Evolutionary conservation across 2,888 invertebrate species (phyloP), one percentile per base, ranked within the genome.

Genomic region (Teleiodes luculella): DNA sequence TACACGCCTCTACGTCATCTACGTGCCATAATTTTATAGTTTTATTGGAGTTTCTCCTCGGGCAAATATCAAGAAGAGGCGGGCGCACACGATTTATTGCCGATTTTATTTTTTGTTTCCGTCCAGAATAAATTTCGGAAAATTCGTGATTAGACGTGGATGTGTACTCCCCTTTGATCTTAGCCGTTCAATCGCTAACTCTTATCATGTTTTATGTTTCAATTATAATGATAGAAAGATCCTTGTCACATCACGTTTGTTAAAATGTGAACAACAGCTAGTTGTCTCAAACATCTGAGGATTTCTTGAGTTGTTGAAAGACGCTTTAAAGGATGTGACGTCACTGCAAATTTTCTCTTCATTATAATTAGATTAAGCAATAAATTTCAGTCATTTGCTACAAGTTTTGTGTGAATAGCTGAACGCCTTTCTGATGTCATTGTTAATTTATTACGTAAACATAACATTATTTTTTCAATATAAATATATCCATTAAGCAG

Each of bases 1-100:
- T 74, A 78, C 73, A 76, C 70, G 76, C 75, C 74, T 70, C 70
- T 75, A 72, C 70, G 65, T 69, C 75, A 74, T 70, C 70, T 75
- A 72, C 70, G 65, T 69, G 78, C 74, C 77, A 81, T 83, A 83
- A 83, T 83, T 78, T 87, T 73, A 87, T 86, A 85, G 86, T 86
- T 87, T 86, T 87, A 87, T 87, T 78, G 74, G 77, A 70, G 74
- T 77, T 70, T 69, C 66, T 66, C 64, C 54, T 61, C 39, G 64
- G 72, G 65, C 70, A 70, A 81, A 80, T 80, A 84, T 76, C 78
- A 78, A 74, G 78, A 78, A 80, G 76, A 80, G 75, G 76, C 79
- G 77, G 71, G 67, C 55, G 61, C 62, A 58, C 59, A 72, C 72
- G 74, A 87, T 83, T 87, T 86, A 87, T 86, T 75, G 72, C 72